These are phyloP conservation scores for Periophthalmus magnuspinnatus DNA, from an alignment of 2,797 vertebrate species.

Conservation along the genomic window DNA sequence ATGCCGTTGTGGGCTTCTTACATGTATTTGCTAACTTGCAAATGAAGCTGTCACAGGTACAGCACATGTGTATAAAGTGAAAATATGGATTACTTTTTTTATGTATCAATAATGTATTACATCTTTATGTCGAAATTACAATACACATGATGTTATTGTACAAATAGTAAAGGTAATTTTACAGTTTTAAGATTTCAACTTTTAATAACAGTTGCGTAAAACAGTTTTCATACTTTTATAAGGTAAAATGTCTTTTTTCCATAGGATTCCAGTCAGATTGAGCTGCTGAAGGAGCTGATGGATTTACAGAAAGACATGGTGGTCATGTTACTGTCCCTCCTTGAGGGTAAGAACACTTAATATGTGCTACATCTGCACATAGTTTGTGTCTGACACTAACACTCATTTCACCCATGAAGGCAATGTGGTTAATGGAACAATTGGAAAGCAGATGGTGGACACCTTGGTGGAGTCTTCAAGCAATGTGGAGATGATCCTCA, in stretches of 20 bases:
- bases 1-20: conserved; percentile 94
- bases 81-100: background rate
- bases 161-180: too few species aligned
- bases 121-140: too few species aligned
- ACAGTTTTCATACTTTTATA: background rate
- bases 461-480: conserved; percentile 95
- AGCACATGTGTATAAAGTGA: background rate
- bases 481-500: conserved; percentile 98
- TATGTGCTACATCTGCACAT: background rate
- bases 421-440: conserved; percentile 96
- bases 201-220: background rate
- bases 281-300: conserved; percentile 94
- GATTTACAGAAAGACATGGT: conserved; percentile 98
- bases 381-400: background rate
- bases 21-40: conserved; percentile 98
- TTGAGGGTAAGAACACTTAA: conserved; percentile 85
- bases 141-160: too few species aligned
- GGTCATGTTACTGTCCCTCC: conserved; percentile 94
- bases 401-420: conserved; percentile 65
- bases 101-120: background rate
- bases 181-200: too few species aligned
- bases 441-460: conserved; percentile 98
- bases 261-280: conserved; percentile 96
- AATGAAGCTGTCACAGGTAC: conserved; percentile 97
- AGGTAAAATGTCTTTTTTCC: conserved; percentile 16